A percentile compares a stretch with the other conserved stretches of the same genome.
phyloP scores from a whole-genome alignment of 1,140 invertebrate species.

The Pseudobourletiella spinata region DNA sequence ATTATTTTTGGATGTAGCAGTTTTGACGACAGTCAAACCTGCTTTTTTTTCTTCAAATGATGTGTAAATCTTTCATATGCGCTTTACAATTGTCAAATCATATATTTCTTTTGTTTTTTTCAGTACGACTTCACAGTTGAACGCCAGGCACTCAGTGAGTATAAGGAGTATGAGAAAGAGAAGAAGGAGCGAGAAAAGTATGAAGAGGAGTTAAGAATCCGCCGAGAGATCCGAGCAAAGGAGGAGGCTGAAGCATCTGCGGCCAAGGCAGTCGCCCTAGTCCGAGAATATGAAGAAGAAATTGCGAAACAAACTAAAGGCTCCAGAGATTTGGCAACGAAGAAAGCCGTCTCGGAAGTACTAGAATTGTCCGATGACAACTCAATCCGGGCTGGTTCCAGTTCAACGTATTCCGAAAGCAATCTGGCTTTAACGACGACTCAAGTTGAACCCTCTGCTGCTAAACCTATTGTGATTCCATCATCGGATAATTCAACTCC shows the following conservation, averaged over 20 bases:
- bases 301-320: background rate
- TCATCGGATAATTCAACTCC: background rate
- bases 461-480: background rate
- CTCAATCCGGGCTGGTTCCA: background rate
- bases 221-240: background rate
- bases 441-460: background rate
- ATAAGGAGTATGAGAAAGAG: conserved; percentile 9
- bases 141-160: conserved; percentile 15
- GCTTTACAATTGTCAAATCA: background rate
- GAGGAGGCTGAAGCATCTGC: background rate
- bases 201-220: background rate
- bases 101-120: conserved; percentile 13
- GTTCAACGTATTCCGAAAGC: too few relatives aligned
- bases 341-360: background rate
- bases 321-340: background rate
- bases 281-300: conserved; percentile 13
- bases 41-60: too few relatives aligned
- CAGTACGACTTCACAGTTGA: conserved; percentile 33
- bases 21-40: too few relatives aligned
- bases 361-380: background rate
- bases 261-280: background rate
- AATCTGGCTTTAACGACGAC: background rate
- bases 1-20: too few relatives aligned
- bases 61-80: background rate
- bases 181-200: background rate